phyloP scores from a whole-genome alignment of 1,140 invertebrate species.

The Achroia grisella region DNA sequence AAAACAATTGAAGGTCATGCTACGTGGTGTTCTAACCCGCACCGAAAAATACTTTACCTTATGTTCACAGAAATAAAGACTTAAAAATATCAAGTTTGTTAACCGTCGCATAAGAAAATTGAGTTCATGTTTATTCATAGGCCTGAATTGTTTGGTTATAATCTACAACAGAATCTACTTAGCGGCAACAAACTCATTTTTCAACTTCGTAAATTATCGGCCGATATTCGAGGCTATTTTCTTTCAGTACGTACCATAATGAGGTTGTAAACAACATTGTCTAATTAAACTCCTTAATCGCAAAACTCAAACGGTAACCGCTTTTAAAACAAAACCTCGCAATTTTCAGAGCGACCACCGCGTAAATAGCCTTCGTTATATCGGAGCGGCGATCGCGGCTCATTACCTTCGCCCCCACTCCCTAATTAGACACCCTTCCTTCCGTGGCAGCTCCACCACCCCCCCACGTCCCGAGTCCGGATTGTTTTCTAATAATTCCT shows the following conservation, averaged over 20 bases:
- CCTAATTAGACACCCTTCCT: constrained; percentile 66
- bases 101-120: constrained; percentile 1
- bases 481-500: constrained; percentile 72
- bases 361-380: constrained; percentile 70
- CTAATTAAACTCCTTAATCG: constrained; percentile 73
- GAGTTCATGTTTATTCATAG: constrained; percentile 45
- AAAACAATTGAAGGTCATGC: constrained; percentile 28
- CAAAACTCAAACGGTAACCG: constrained; percentile 71
- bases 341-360: constrained; percentile 67
- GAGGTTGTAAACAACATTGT: constrained; percentile 70
- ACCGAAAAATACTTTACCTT: constrained; percentile 9
- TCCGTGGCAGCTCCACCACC: constrained; percentile 26
- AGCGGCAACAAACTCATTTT: constrained; percentile 57
- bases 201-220: constrained; percentile 66
- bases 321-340: constrained; percentile 71
- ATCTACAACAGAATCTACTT: constrained; percentile 40
- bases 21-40: constrained; percentile 1
- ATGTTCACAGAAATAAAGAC: constrained; percentile 8
- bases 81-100: constrained; percentile 1
- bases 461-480: constrained; percentile 20
- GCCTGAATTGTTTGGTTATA: constrained; percentile 34
- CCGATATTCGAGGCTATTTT: constrained; percentile 57
- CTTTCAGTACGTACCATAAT: constrained; percentile 52
- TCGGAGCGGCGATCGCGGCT: constrained; percentile 68
- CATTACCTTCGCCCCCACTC: constrained; percentile 63